Conservation (phyloP, 2,797 vertebrate species). For the Novumbra hubbsi region DNA sequence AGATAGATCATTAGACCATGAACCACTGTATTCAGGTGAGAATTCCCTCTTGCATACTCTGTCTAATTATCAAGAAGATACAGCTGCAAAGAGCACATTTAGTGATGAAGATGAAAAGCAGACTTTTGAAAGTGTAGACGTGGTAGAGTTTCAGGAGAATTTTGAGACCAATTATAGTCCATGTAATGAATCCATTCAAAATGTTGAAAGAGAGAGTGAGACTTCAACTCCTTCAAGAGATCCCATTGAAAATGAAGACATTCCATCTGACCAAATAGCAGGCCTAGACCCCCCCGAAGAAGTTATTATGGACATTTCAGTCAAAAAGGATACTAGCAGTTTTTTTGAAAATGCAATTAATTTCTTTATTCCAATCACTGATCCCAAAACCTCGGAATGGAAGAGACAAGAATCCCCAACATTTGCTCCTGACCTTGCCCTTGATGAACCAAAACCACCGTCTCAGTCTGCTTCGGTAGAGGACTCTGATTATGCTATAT, state of each 20-base stretch:
- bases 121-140: not conserved
- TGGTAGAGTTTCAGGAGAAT: not conserved
- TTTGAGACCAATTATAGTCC: not conserved
- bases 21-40: not conserved
- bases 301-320: not conserved
- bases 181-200: not conserved
- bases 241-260: not conserved
- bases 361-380: not conserved
- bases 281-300: not conserved
- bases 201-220: not conserved
- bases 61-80: not conserved
- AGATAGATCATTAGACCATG: not conserved
- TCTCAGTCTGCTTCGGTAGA: conserved; percentile 19
- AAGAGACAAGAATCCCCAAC: not conserved
- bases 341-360: not conserved
- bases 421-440: not conserved
- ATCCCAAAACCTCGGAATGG: not conserved
- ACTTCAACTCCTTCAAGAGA: not conserved
- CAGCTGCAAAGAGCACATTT: not conserved
- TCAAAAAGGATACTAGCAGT: not conserved
- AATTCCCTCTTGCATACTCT: not conserved
- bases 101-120: not conserved
- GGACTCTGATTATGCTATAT: conserved; percentile 15
- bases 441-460: conserved; percentile 8
- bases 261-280: not conserved